phyloP scores from a whole-genome alignment of 2,888 invertebrate genomes.

The Xanthia icteritia region DNA sequence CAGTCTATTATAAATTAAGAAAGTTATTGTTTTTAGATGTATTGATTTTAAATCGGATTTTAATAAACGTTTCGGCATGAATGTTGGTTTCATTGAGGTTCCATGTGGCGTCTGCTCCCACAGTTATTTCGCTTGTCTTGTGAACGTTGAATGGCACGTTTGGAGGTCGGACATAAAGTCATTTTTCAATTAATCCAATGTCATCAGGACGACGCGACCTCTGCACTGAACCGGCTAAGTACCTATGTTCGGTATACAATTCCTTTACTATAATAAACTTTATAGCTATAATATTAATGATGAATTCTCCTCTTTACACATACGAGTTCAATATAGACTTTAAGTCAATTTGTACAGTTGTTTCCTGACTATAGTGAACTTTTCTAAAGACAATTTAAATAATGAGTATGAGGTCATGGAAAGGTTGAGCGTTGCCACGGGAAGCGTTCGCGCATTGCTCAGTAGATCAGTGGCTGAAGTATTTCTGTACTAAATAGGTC shows the following conservation, averaged over 20 bases:
- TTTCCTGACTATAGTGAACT: conserved; percentile 61
- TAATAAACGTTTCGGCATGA: conserved; percentile 86
- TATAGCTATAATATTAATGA: conserved; percentile 70
- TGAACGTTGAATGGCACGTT: conserved; percentile 77
- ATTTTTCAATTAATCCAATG: conserved; percentile 89
- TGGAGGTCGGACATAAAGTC: conserved; percentile 85
- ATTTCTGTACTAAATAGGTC: conserved; percentile 73
- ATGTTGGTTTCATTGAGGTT: conserved; percentile 72
- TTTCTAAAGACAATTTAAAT: conserved; percentile 63
- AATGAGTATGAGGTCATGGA: conserved; percentile 35
- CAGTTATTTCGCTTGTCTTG: conserved; percentile 75
- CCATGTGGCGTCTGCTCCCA: conserved; percentile 75
- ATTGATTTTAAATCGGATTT: conserved; percentile 78
- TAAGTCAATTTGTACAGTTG: conserved; percentile 81
- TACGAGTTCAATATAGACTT: conserved; percentile 69
- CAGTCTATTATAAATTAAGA: conserved; percentile 61
- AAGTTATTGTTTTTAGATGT: conserved; percentile 73
- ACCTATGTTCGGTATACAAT: conserved; percentile 67
- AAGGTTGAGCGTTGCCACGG: conserved; percentile 27
- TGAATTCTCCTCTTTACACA: conserved; percentile 65
- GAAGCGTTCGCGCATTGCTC: conserved; percentile 26
- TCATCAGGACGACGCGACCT: conserved; percentile 85
- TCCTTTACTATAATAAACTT: conserved; percentile 71
- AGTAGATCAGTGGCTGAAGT: conserved; percentile 48
- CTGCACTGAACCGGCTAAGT: conserved; percentile 75